Percentiles rank a stretch among this genome's conserved stretches.
These are phyloP conservation scores for Monochamus alternatus DNA, from an alignment of 2,888 invertebrate species.

Conservation along the genomic window DNA sequence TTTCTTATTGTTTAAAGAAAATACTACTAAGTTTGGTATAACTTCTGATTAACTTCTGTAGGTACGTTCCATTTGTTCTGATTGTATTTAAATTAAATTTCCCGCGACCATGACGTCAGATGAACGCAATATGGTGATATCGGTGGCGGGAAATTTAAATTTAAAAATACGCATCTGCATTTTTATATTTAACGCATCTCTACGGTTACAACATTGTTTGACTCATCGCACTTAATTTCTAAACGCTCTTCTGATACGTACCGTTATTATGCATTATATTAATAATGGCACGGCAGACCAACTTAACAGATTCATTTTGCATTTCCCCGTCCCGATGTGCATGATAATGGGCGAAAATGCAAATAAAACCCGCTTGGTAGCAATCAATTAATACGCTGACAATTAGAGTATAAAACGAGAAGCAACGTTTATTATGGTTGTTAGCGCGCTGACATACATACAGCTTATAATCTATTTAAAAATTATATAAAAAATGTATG, in stretches of 20 bases:
- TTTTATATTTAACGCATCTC: too few relatives aligned
- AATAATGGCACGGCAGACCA: background rate
- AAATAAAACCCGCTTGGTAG: slow-evolving; percentile 28
- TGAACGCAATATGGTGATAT: too few relatives aligned
- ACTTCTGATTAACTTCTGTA: too few relatives aligned
- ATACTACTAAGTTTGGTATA: too few relatives aligned
- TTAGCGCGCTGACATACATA: slow-evolving; percentile 37
- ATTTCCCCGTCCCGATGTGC: slow-evolving; percentile 40
- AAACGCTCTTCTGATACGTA: background rate
- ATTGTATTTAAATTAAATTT: too few relatives aligned
- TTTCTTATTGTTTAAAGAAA: too few relatives aligned
- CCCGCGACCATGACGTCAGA: too few relatives aligned
- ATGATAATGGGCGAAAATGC: slow-evolving; percentile 28
- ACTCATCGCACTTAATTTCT: background rate
- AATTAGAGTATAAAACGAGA: slow-evolving; percentile 52
- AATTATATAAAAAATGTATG: slow-evolving; percentile 18
- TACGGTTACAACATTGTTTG: too few relatives aligned
- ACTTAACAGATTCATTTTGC: background rate
- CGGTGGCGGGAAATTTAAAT: too few relatives aligned
- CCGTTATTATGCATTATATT: background rate
- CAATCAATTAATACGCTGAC: slow-evolving; percentile 29
- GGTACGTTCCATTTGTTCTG: too few relatives aligned
- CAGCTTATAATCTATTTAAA: slow-evolving; percentile 11
- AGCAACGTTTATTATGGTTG: slow-evolving; percentile 33
- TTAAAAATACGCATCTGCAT: too few relatives aligned